These are phyloP conservation scores for Rhodeus uyekii DNA, from an alignment of 2,797 vertebrate genomes.

Conservation along the genomic window DNA sequence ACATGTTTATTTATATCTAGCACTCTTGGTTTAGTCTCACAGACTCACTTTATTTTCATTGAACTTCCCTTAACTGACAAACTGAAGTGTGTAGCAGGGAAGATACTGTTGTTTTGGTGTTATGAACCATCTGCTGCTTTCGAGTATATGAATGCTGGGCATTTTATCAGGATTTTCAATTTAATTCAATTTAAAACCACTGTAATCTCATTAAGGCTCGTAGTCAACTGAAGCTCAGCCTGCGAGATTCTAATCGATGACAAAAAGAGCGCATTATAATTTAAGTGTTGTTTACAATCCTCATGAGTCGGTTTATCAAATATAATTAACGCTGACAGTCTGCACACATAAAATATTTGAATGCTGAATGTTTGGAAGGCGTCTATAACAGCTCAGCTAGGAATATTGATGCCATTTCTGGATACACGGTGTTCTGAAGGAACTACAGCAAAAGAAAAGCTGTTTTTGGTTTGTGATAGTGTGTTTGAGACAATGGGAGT, in stretches of 20 bases:
- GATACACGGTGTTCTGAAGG: background rate
- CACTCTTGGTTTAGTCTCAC: conserved; percentile 8
- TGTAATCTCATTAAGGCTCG: conserved; percentile 26
- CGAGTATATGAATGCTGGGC: background rate
- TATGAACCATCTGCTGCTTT: conserved; percentile 28
- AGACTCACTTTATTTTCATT: conserved; percentile 27
- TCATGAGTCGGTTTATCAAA: conserved; percentile 7
- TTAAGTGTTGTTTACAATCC: background rate
- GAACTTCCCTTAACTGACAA: conserved; percentile 8
- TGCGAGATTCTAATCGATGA: conserved; percentile 5
- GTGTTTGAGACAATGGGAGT: background rate
- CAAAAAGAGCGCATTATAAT: background rate
- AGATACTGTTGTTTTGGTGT: conserved; percentile 2
- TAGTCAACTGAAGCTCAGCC: background rate
- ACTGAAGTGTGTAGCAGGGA: background rate
- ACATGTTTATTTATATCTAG: conserved; percentile 30
- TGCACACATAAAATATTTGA: background rate
- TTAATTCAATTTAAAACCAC: conserved; percentile 36
- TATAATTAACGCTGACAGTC: background rate
- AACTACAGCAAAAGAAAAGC: background rate
- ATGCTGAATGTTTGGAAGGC: background rate
- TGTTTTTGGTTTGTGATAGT: background rate
- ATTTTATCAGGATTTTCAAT: conserved; percentile 36
- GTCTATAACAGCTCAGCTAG: background rate
- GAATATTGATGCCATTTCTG: background rate